Evolutionary conservation across 2,888 invertebrate genomes (phyloP).

Genomic region (Mythimna albipuncta): DNA sequence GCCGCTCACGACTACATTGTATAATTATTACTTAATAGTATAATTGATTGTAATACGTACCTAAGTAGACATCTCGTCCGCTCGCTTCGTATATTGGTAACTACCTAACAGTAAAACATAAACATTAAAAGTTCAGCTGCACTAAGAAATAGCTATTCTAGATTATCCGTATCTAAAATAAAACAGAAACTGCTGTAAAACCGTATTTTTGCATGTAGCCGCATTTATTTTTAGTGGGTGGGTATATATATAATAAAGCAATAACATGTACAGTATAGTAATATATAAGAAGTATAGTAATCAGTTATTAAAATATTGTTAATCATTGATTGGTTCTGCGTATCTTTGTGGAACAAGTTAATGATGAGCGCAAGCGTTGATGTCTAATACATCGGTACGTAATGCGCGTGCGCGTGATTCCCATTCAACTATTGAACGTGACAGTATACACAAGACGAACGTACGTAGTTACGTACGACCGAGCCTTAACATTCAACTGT

Average conservation of each 20-base stretch:
- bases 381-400: slow-evolving; percentile 65
- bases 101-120: slow-evolving; percentile 58
- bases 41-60: slow-evolving; percentile 72
- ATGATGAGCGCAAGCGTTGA: slow-evolving; percentile 63
- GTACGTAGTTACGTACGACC: slow-evolving; percentile 23
- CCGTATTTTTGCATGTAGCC: slow-evolving; percentile 10
- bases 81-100: slow-evolving; percentile 52
- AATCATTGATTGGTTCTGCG: slow-evolving; percentile 23
- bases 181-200: slow-evolving; percentile 17
- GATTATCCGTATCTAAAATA: slow-evolving; percentile 42
- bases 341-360: slow-evolving; percentile 17
- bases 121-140: slow-evolving; percentile 50
- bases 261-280: background rate
- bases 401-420: slow-evolving; percentile 58
- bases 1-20: slow-evolving; percentile 76
- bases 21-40: slow-evolving; percentile 84
- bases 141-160: slow-evolving; percentile 41
- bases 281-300: background rate
- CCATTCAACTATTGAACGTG: slow-evolving; percentile 55
- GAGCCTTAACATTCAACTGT: slow-evolving; percentile 36
- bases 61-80: slow-evolving; percentile 59
- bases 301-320: slow-evolving; percentile 25
- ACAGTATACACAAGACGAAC: slow-evolving; percentile 39
- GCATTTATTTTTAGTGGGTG: too few relatives aligned
- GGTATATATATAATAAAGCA: too few relatives aligned